These are phyloP conservation scores for Ginglymostoma cirratum DNA, from an alignment of 2,113 vertebrate genomes.

Conservation along the genomic window DNA sequence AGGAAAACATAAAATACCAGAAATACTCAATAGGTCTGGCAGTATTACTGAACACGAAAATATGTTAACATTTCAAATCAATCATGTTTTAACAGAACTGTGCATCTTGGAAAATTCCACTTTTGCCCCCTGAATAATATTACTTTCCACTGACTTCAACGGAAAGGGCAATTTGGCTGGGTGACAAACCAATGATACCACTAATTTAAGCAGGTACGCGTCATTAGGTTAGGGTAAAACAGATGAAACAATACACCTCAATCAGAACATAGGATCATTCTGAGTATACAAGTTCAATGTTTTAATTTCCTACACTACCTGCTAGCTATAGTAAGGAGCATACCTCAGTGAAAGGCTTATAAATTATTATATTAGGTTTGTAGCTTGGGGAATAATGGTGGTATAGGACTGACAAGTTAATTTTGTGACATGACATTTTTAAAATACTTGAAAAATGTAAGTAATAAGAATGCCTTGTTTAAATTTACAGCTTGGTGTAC, in stretches of 20 bases:
- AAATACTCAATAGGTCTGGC: no score
- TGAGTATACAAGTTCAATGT: neutral
- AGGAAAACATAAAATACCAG: no score
- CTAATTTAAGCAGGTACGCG: neutral
- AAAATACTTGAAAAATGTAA: constrained; percentile 31
- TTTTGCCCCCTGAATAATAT: neutral
- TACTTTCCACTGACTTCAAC: neutral
- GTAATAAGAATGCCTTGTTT: constrained; percentile 29
- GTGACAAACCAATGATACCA: neutral
- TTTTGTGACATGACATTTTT: constrained; percentile 29
- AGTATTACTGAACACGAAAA: no score
- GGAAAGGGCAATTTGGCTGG: neutral
- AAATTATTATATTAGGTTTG: constrained; percentile 18
- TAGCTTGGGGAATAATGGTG: neutral
- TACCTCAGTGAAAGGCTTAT: neutral
- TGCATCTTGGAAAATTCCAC: neutral
- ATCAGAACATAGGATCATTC: neutral
- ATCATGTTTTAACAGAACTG: neutral
- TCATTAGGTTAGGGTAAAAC: neutral
- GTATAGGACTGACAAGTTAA: constrained; percentile 28
- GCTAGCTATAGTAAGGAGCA: neutral
- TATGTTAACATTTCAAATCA: no score
- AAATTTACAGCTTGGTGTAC: constrained; percentile 20
- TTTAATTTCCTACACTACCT: neutral
- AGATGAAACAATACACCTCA: neutral